A percentile compares a stretch with the other conserved stretches of the same genome.
phyloP scores from a whole-genome alignment of 2,797 vertebrate species.

The Ceyx erithaca region DNA sequence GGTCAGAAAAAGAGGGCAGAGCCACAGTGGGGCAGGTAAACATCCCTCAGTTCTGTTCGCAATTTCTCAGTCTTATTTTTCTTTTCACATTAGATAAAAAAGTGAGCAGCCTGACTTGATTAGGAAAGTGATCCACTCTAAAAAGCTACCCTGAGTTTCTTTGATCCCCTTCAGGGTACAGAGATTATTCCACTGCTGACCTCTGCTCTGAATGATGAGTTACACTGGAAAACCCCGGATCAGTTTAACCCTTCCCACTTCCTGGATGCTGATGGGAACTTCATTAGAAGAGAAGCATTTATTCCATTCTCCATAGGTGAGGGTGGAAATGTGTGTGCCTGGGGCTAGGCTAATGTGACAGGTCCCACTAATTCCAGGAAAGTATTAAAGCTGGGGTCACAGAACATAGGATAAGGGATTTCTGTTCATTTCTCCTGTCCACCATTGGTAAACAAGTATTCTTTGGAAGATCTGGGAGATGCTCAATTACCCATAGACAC shows the following conservation, averaged over 20 bases:
- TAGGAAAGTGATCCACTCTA: neutral
- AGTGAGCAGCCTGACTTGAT: neutral
- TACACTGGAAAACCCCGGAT: slow-evolving; percentile 62
- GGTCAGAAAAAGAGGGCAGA: neutral
- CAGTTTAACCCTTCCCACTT: slow-evolving; percentile 74
- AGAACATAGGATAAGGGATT: neutral
- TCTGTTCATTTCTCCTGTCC: neutral
- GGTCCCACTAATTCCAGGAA: neutral
- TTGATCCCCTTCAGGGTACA: slow-evolving; percentile 58
- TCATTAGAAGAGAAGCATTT: slow-evolving; percentile 68
- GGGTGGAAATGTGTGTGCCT: neutral
- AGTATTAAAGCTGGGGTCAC: neutral
- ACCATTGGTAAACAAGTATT: neutral
- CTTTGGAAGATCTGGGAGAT: neutral
- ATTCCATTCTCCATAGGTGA: slow-evolving; percentile 74
- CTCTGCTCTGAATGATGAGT: slow-evolving; percentile 47
- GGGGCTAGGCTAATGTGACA: neutral
- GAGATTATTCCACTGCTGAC: slow-evolving; percentile 65
- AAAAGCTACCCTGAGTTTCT: neutral
- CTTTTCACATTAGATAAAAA: neutral
- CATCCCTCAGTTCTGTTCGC: neutral
- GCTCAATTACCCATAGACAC: neutral
- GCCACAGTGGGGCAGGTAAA: neutral
- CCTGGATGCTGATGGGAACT: slow-evolving; percentile 66
- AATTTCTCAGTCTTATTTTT: neutral